Evolutionary conservation across 2,113 vertebrate species (phyloP).

Genomic region (Platysternon megacephalum): DNA sequence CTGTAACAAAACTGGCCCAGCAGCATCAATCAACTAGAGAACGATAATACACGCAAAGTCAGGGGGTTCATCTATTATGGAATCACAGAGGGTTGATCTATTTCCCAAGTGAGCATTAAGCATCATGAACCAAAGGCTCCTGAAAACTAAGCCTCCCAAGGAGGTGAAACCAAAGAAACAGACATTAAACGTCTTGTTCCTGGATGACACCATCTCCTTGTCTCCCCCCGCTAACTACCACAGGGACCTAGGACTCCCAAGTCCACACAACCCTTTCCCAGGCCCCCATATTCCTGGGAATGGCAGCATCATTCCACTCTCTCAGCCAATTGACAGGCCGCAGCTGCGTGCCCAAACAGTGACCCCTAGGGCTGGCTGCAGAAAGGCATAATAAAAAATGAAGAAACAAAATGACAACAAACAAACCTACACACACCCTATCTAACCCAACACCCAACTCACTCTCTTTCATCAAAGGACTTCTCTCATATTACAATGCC

Average conservation of each 20-base stretch:
- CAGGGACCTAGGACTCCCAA: background rate
- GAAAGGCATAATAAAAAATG: background rate
- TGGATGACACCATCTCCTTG: background rate
- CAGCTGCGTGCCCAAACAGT: background rate
- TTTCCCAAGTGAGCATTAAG: background rate
- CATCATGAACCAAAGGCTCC: background rate
- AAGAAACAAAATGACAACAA: background rate
- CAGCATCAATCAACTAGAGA: no score
- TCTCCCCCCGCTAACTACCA: background rate
- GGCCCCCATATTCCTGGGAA: background rate
- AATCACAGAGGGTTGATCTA: background rate
- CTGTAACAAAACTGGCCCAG: no score
- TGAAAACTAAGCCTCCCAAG: background rate
- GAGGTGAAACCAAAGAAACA: background rate
- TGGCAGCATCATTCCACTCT: background rate
- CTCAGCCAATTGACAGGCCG: background rate
- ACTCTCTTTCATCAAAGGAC: background rate
- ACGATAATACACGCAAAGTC: background rate
- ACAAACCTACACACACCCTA: background rate
- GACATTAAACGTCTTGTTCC: background rate
- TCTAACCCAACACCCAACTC: background rate
- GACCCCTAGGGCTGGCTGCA: background rate
- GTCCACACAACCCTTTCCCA: background rate
- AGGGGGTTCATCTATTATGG: background rate
- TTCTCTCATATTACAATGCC: background rate